phyloP scores from a whole-genome alignment of 2,888 invertebrate species.

The Craniophora ligustri region DNA sequence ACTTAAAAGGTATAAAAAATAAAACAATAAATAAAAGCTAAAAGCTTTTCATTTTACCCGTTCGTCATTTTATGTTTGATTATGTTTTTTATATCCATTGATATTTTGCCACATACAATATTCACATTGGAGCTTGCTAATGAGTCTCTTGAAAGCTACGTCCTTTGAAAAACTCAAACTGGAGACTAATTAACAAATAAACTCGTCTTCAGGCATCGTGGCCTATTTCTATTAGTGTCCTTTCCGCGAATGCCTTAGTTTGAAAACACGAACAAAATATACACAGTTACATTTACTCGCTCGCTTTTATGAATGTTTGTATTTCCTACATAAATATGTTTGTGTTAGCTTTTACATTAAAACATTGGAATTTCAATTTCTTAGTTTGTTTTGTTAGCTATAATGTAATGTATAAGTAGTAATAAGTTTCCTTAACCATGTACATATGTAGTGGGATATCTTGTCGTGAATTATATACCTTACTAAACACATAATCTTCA shows the following conservation, averaged over 20 bases:
- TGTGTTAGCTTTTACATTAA: neutral
- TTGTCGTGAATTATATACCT: too few species aligned
- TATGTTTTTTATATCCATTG: conserved; percentile 5
- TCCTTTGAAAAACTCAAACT: conserved; percentile 2
- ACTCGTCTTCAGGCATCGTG: conserved; percentile 3
- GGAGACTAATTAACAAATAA: conserved; percentile 28
- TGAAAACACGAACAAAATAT: conserved; percentile 1
- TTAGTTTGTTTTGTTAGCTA: neutral
- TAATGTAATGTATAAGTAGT: neutral
- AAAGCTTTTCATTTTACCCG: conserved; percentile 1
- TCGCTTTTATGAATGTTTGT: conserved; percentile 1
- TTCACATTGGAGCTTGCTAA: conserved; percentile 12
- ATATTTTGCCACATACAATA: conserved; percentile 9
- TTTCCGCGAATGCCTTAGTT: neutral
- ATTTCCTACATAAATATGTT: neutral
- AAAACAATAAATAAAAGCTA: neutral
- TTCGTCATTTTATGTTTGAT: too few species aligned
- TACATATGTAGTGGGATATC: neutral
- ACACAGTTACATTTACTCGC: neutral
- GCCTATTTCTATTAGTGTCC: neutral
- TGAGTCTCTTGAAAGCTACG: conserved; percentile 7
- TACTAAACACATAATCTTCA: too few species aligned
- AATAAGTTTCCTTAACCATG: neutral
- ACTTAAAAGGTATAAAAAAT: neutral
- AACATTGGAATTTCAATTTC: conserved; percentile 1